Conservation (phyloP, 2,888 invertebrate genomes). For the Synanthedon vespiformis region DNA sequence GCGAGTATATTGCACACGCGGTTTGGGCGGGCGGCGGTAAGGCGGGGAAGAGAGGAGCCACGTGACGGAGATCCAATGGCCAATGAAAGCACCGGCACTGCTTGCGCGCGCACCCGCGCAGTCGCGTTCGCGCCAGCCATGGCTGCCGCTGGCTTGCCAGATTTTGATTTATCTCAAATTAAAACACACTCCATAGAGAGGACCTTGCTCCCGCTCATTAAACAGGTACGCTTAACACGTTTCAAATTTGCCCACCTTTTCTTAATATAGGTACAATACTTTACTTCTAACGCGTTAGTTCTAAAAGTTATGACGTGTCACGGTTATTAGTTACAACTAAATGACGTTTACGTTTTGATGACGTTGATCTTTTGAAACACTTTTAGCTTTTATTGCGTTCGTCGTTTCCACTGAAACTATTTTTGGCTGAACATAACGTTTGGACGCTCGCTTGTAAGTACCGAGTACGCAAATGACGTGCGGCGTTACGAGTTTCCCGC, state of each 20-base stretch:
- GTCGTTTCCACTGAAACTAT: conserved; percentile 46
- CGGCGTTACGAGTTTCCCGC: conserved; percentile 52
- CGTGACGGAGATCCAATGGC: conserved; percentile 32
- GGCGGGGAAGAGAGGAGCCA: conserved; percentile 21
- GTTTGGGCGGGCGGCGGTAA: conserved; percentile 1
- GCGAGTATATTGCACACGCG: too few species aligned
- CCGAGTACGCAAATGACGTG: conserved; percentile 30
- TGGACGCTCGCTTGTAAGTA: conserved; percentile 5
- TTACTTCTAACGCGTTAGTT: conserved; percentile 3
- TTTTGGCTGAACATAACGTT: conserved; percentile 42
- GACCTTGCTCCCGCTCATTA: conserved; percentile 92
- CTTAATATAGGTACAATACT: not conserved
- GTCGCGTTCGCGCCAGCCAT: conserved; percentile 67
- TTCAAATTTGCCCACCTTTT: conserved; percentile 13
- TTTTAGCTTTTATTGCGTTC: conserved; percentile 43
- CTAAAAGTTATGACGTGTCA: conserved; percentile 9
- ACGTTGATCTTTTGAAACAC: conserved; percentile 35
- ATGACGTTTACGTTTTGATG: conserved; percentile 35
- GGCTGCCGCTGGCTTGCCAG: conserved; percentile 73
- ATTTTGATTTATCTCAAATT: conserved; percentile 79
- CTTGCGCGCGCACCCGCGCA: conserved; percentile 57
- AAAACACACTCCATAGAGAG: conserved; percentile 95
- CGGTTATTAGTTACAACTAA: conserved; percentile 11
- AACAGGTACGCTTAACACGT: conserved; percentile 79
- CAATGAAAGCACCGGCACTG: conserved; percentile 30